Conservation (phyloP, 2,888 invertebrate species). For the Ormyrus labotus region DNA sequence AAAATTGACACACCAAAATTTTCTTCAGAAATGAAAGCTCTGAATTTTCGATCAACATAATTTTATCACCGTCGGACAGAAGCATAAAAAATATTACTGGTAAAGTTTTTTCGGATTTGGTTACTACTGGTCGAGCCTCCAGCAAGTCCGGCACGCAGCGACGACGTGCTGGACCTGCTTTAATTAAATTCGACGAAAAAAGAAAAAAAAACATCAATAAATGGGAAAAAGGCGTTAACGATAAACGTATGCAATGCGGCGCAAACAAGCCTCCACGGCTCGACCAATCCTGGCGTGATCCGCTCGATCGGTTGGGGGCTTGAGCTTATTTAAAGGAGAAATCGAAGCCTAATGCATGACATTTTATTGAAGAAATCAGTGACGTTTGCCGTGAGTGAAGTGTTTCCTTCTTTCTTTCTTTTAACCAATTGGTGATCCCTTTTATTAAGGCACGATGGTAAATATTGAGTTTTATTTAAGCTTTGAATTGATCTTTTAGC, state of each 20-base stretch:
- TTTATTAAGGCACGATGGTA: slow-evolving; percentile 32
- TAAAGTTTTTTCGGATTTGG: too few species aligned
- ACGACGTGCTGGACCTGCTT: neutral
- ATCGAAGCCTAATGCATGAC: neutral
- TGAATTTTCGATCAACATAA: too few species aligned
- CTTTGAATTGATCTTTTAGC: too few species aligned
- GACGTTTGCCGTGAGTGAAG: neutral
- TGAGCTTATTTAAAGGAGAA: slow-evolving; percentile 60
- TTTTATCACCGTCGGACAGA: too few species aligned
- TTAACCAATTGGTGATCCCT: neutral
- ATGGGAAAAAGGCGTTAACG: slow-evolving; percentile 4
- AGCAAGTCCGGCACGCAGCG: neutral
- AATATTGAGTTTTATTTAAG: neutral
- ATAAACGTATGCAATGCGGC: slow-evolving; percentile 35
- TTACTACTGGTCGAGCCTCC: neutral
- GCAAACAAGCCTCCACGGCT: slow-evolving; percentile 70
- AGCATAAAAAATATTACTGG: too few species aligned
- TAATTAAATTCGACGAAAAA: too few species aligned
- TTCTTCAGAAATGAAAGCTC: too few species aligned
- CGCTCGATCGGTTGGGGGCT: slow-evolving; percentile 6
- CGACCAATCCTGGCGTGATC: slow-evolving; percentile 66
- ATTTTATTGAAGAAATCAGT: slow-evolving; percentile 15
- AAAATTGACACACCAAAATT: too few species aligned
- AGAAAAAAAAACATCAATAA: slow-evolving; percentile 4
- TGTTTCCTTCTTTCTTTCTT: neutral